Evolutionary conservation across 2,113 vertebrate genomes (phyloP).

Genomic region (Lagopus leucura): DNA sequence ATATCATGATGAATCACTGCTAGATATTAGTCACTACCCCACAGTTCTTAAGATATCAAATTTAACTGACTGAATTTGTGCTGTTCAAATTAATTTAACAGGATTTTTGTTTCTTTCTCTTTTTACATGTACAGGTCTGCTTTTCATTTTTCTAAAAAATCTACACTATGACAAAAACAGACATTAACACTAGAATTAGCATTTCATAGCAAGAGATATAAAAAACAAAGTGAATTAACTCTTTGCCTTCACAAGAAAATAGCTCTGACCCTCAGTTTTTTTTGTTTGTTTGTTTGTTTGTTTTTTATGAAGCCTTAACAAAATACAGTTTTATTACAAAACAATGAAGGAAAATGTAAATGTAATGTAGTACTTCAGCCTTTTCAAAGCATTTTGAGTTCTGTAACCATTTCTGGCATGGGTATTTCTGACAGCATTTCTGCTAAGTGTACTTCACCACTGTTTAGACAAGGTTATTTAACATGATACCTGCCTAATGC

Average conservation of each 20-base stretch:
- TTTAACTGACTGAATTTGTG: background rate
- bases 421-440: slow-evolving; percentile 6
- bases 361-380: background rate
- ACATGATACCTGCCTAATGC: background rate
- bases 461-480: slow-evolving; percentile 7
- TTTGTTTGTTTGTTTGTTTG: too few species aligned
- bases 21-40: background rate
- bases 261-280: background rate
- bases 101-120: background rate
- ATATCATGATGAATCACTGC: background rate
- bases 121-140: background rate
- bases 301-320: background rate
- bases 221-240: background rate
- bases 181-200: background rate
- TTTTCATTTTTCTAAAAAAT: background rate
- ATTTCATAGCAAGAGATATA: background rate
- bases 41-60: background rate
- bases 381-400: slow-evolving; percentile 7
- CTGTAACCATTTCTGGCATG: background rate
- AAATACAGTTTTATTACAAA: background rate
- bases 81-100: background rate
- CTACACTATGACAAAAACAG: too few species aligned
- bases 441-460: background rate
- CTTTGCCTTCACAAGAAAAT: background rate
- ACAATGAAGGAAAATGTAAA: background rate